Evolutionary conservation across 2,113 vertebrate species (phyloP), one percentile per base, ranked within the genome.

Genomic region (Raja brachyura): DNA sequence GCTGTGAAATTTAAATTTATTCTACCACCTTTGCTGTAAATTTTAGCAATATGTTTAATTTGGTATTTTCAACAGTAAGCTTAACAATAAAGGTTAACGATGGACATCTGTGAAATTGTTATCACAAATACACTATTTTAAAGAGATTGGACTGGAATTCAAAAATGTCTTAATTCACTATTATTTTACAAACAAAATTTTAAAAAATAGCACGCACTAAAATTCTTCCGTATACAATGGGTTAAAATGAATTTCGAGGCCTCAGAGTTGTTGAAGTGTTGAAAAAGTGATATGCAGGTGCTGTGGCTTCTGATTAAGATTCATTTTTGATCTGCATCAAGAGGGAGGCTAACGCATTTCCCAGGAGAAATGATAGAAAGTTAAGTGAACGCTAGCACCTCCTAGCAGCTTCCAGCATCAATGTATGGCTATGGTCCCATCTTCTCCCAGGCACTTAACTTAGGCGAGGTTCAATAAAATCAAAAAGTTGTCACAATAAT

Each of bases 371-470:
- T 59, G 3, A 88, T 31, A 63, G 14, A 31, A 88, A 63, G 63
- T 88, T 28, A 88, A 18, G 63, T 88, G 59, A 63, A 63, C 59
- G 16, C n/a, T 88, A 88, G 83, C 59, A 63, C 59, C 83, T 88
- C 56, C 83, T 88, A 28, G 28, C n/a, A n/a, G 59, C 59, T 88
- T n/a, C 59, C 56, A 31, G 61, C 59, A 86, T 25, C 59, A 86
- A 14, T 63, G 59, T 13, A 63, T 54, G 3, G 56, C 56, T 59
- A 25, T 10, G 22, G 61, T 22, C 54, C 0, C 3, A 85, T 9
- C 56, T 11, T n/a, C 14, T 4, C 0, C 10, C 28, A 14, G 9
- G 20, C 4, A 28, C 25, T 28, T 59, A n/a, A 13, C 56, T 86
- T 31, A 63, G 83, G 22, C 4, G 59, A 31, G 31, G 22, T 31